These are phyloP conservation scores for Clostera curtula DNA, from an alignment of 2,888 invertebrate species.

Conservation along the genomic window DNA sequence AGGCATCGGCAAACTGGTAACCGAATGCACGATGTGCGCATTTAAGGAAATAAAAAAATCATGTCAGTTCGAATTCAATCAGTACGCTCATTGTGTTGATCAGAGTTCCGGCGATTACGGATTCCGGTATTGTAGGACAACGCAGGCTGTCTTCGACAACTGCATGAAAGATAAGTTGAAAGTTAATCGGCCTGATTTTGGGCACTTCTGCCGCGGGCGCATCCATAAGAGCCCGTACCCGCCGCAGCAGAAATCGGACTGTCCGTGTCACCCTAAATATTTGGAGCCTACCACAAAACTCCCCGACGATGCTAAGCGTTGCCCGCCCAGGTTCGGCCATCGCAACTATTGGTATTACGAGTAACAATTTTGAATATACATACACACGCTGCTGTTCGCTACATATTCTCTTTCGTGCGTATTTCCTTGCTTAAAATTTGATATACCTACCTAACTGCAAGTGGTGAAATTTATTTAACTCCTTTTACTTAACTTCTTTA, in stretches of 20 bases:
- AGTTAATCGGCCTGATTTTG: conserved; percentile 84
- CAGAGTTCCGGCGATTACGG: conserved; percentile 81
- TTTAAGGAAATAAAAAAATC: conserved; percentile 86
- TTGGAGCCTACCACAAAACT: conserved; percentile 79
- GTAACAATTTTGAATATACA: no score
- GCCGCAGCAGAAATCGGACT: conserved; percentile 71
- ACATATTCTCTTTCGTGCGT: no score
- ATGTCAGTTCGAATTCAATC: conserved; percentile 88
- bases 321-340: conserved; percentile 77
- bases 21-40: conserved; percentile 88
- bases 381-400: no score
- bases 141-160: conserved; percentile 87
- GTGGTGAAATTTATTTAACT: no score
- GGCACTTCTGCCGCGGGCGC: conserved; percentile 85
- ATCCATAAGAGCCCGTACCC: conserved; percentile 75
- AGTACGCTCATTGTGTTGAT: conserved; percentile 83
- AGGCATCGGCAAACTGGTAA: conserved; percentile 90
- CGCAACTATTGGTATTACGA: conserved; percentile 72
- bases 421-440: no score
- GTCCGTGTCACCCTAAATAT: conserved; percentile 71
- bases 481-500: no score
- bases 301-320: conserved; percentile 75
- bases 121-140: conserved; percentile 83
- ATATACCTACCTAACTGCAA: no score
- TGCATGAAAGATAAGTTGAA: conserved; percentile 87